Evolutionary conservation across 1,140 invertebrate genomes (phyloP), one percentile per base, ranked within the genome.

Genomic region (Scaptomyza graminum): DNA sequence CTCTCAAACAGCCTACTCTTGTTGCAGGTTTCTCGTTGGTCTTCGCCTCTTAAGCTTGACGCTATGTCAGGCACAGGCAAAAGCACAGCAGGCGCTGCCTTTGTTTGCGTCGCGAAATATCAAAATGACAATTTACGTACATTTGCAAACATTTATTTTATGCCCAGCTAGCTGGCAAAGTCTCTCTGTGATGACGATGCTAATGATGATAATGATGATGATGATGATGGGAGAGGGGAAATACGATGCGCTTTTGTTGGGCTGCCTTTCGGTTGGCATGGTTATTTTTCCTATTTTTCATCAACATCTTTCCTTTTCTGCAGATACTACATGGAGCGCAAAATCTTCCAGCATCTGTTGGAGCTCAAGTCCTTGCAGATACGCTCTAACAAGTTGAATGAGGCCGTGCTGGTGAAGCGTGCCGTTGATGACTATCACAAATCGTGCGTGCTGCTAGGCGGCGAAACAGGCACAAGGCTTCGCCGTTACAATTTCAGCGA

Each of bases 311-410:
- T 37, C 0, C 39, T 3, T 41, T 6, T 16, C 90, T 93, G 18
- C 85, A 95, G 97, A 90, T 98, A 98, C 92, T 96, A 98, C 73
- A 93, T 97, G 76, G 98, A 99, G 91, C 93, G 97, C 61, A 96
- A 97, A 82, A 97, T 99, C 78, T 99, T 99, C 92, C 97, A 98
- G 84, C 97, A 99, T 90, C 92, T 99, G 56, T 94, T 98, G 80
- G 97, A 99, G 91, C 91, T 99, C 16, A 99, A 99, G 91, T 94
- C 97, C 61, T 93, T 98, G 55, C 98, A 99, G 92, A 98, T 99
- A 66, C 94, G 97, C 77, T 96, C 96, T 52, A 96, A 96, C 13
- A 95, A 96, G 92, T 94, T 96, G 5, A 98, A 98, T 81, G 98
- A 99, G 92, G 94, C 96, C 18, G 95, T 98, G 49, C 92, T 98